phyloP scores from a whole-genome alignment of 1,140 invertebrate genomes.

The Sarcophaga peregrina region DNA sequence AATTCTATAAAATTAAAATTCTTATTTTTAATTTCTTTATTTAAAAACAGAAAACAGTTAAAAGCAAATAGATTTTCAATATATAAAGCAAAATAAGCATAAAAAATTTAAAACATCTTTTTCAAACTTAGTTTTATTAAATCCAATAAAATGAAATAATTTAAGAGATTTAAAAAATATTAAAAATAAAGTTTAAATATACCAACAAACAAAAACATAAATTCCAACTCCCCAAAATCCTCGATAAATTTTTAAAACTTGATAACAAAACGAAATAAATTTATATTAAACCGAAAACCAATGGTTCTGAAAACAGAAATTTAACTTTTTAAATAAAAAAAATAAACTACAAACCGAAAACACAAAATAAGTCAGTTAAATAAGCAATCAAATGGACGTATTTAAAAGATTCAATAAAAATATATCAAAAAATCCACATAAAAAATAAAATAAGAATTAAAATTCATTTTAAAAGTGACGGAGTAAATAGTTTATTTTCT shows the following conservation, averaged over 20 bases:
- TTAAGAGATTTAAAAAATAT: not conserved
- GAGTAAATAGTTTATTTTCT: not conserved
- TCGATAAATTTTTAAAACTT: not conserved
- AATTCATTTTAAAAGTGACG: not conserved
- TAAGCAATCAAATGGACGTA: conserved; percentile 21
- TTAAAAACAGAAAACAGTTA: too few relatives aligned
- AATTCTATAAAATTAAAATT: too few relatives aligned
- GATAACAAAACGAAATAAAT: not conserved
- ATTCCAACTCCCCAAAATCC: too few relatives aligned
- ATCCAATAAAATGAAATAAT: not conserved
- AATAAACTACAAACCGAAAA: not conserved
- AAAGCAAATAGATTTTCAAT: too few relatives aligned
- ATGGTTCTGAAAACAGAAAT: not conserved
- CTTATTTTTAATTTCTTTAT: too few relatives aligned
- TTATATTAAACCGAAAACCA: not conserved
- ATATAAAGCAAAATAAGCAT: too few relatives aligned
- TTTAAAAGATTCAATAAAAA: conserved; percentile 10
- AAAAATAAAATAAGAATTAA: not conserved
- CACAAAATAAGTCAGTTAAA: not conserved
- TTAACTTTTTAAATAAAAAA: not conserved
- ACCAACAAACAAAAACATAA: not conserved
- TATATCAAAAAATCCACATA: not conserved
- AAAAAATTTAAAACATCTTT: too few relatives aligned
- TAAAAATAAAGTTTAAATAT: not conserved
- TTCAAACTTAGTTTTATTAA: not conserved